phyloP scores from a whole-genome alignment of 1,140 invertebrate species.

The Calephelis virginiensis region DNA sequence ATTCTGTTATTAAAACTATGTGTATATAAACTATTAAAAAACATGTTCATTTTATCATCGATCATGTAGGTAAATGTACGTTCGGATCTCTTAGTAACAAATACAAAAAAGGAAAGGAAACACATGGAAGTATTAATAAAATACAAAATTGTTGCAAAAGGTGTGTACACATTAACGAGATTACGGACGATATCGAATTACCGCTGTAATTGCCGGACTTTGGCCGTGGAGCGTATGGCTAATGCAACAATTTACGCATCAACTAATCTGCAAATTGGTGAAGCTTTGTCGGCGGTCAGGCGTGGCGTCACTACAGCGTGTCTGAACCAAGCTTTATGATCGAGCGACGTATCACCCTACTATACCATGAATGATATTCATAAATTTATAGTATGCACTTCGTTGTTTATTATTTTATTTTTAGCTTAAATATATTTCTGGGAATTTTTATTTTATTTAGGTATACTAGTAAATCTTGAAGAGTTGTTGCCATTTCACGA shows the following conservation, averaged over 20 bases:
- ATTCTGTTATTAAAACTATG: too few species aligned
- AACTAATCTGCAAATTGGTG: constrained; percentile 71
- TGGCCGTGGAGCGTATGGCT: constrained; percentile 48
- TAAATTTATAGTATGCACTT: background rate
- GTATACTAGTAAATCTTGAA: background rate
- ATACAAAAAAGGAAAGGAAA: too few species aligned
- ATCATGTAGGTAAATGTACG: too few species aligned
- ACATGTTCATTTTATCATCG: too few species aligned
- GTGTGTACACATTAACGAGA: constrained; percentile 20
- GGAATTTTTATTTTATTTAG: background rate
- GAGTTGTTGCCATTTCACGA: too few species aligned
- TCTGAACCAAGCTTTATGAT: constrained; percentile 43
- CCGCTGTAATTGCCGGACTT: constrained; percentile 54
- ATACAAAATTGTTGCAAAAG: constrained; percentile 11
- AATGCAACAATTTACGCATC: constrained; percentile 74
- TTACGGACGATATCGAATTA: constrained; percentile 52
- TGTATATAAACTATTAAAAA: too few species aligned
- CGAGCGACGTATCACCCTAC: background rate
- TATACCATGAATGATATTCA: constrained; percentile 2
- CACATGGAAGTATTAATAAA: background rate
- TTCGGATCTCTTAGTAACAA: too few species aligned
- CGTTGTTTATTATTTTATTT: background rate
- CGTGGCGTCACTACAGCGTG: constrained; percentile 35
- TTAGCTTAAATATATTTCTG: background rate
- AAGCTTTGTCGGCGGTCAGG: constrained; percentile 58